These are phyloP conservation scores for Apis mellifera DNA, from an alignment of 1,140 invertebrate species.

Conservation along the genomic window DNA sequence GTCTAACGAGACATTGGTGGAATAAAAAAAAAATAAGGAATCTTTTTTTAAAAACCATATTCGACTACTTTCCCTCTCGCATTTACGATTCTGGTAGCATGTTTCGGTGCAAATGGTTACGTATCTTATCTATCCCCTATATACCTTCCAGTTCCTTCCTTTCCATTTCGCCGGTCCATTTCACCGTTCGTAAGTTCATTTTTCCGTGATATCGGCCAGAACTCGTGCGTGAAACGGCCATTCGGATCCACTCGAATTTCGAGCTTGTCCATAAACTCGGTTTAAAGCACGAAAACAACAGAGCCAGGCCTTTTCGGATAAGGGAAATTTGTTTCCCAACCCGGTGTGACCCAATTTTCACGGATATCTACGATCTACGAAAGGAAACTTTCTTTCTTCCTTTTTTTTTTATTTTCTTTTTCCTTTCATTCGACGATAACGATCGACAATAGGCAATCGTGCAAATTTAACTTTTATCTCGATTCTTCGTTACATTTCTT, in stretches of 20 bases:
- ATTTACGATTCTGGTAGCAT: neutral
- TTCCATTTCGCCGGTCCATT: conserved; percentile 41
- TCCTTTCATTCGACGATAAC: conserved; percentile 14
- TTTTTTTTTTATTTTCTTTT: neutral
- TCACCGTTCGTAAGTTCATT: conserved; percentile 54
- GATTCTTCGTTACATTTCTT: conserved; percentile 19
- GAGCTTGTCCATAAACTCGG: conserved; percentile 49
- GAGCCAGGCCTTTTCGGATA: conserved; percentile 33
- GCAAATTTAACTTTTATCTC: conserved; percentile 24
- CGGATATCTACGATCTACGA: conserved; percentile 51
- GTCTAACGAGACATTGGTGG: too few relatives aligned
- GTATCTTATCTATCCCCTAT: conserved; percentile 44
- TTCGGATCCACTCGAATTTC: conserved; percentile 42
- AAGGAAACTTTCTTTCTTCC: neutral
- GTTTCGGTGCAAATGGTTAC: conserved; percentile 37
- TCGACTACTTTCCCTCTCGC: neutral
- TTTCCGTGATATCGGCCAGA: conserved; percentile 44
- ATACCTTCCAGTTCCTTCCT: conserved; percentile 22
- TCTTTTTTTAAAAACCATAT: neutral
- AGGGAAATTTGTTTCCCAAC: conserved; percentile 9
- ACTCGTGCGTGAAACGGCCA: conserved; percentile 46
- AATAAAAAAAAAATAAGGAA: neutral
- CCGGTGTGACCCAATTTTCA: conserved; percentile 45
- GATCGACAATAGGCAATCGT: conserved; percentile 4
- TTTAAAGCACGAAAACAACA: conserved; percentile 48